These are phyloP conservation scores for Gopherus flavomarginatus DNA, from an alignment of 2,113 vertebrate genomes.

Conservation along the genomic window DNA sequence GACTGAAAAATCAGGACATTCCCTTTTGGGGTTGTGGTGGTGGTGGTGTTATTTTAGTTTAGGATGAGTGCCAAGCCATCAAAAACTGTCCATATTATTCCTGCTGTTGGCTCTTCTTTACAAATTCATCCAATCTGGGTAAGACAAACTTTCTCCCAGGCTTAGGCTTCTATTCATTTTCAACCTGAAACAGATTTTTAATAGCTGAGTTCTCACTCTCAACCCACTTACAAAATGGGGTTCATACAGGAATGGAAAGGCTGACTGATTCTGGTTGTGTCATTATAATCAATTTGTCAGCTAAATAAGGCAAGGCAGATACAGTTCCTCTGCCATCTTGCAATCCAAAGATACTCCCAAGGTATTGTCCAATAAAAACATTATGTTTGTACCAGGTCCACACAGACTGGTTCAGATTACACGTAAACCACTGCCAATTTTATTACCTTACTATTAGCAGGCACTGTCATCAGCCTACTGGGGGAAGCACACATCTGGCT, in stretches of 20 bases:
- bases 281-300: not conserved
- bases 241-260: not conserved
- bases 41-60: not conserved
- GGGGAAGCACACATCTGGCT: slow-evolving; percentile 34
- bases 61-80: not conserved
- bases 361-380: slow-evolving; percentile 53
- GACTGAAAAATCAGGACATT: not conserved
- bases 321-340: not conserved
- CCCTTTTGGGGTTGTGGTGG: not conserved
- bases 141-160: not conserved
- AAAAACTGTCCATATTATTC: not conserved
- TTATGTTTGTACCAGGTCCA: slow-evolving; percentile 27
- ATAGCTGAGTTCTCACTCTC: not conserved
- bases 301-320: not conserved
- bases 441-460: slow-evolving; percentile 64
- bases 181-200: not conserved
- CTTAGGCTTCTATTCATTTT: rapidly evolving
- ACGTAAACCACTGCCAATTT: slow-evolving; percentile 12
- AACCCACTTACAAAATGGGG: not conserved
- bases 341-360: not conserved
- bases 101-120: not conserved
- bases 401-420: slow-evolving; percentile 7
- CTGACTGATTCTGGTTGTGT: not conserved
- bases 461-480: slow-evolving; percentile 24
- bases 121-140: rapidly evolving